Percentiles rank a stretch among this genome's conserved stretches.
phyloP scores from a whole-genome alignment of 2,113 vertebrate species.

The Nothocercus julius region DNA sequence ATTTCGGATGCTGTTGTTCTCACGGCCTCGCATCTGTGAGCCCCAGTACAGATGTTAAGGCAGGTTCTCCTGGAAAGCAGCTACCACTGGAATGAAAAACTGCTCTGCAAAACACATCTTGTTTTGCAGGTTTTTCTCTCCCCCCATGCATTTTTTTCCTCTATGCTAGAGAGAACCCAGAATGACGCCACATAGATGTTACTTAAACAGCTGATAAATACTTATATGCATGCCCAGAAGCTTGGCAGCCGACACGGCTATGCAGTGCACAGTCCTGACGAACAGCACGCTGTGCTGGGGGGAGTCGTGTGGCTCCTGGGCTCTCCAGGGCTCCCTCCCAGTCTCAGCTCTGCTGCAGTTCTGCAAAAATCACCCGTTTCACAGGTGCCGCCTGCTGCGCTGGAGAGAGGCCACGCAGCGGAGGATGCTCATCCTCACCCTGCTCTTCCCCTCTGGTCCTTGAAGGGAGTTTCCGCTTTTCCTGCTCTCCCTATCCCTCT shows the following conservation, averaged over 20 bases:
- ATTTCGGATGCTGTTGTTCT: accelerated
- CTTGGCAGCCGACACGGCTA: accelerated
- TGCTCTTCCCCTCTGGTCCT: too few species aligned
- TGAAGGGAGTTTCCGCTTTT: too few species aligned
- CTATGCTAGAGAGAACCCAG: accelerated
- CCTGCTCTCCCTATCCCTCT: too few species aligned
- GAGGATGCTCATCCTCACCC: too few species aligned
- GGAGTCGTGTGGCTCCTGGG: too few species aligned
- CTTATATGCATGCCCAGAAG: accelerated
- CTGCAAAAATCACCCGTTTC: too few species aligned
- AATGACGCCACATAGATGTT: accelerated
- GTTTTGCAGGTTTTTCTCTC: accelerated
- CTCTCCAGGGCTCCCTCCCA: too few species aligned
- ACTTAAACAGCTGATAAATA: accelerated
- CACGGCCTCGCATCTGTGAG: accelerated
- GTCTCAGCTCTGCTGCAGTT: too few species aligned
- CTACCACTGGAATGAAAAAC: background rate
- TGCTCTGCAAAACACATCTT: accelerated
- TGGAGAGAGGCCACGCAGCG: too few species aligned
- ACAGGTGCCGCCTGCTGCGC: too few species aligned
- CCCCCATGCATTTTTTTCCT: accelerated
- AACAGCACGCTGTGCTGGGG: too few species aligned
- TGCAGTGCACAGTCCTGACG: accelerated
- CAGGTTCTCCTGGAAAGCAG: accelerated
- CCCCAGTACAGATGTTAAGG: accelerated